Percentiles rank a stretch among this genome's conserved stretches.
phyloP scores from a whole-genome alignment of 2,113 vertebrate genomes.

The Carlito syrichta region DNA sequence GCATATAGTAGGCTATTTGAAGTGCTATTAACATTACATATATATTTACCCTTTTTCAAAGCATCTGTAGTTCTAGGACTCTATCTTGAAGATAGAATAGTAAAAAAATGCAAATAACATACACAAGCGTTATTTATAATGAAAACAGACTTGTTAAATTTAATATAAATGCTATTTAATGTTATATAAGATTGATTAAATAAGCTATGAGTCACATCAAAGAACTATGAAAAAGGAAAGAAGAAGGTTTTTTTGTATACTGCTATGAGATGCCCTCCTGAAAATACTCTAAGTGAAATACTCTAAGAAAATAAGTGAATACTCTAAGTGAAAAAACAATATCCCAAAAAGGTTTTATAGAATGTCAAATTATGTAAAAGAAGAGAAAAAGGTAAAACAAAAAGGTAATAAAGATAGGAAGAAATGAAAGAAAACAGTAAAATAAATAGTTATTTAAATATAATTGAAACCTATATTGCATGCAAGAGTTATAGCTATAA shows the following conservation, averaged over 20 bases:
- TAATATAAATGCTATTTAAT: not conserved
- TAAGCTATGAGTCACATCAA: not conserved
- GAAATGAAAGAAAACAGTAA: not conserved
- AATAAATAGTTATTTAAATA: not conserved
- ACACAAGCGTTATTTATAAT: not conserved
- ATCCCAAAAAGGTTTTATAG: no score
- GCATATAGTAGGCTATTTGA: not conserved
- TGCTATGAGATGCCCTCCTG: no score
- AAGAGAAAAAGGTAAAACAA: not conserved
- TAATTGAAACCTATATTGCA: no score
- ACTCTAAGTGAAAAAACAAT: no score
- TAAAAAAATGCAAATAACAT: not conserved
- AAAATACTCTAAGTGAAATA: not conserved
- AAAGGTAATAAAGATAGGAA: not conserved
- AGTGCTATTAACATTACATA: not conserved
- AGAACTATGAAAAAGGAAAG: not conserved
- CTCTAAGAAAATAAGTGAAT: no score
- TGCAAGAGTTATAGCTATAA: not conserved
- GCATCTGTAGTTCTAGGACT: not conserved
- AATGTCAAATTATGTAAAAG: not conserved
- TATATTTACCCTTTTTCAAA: not conserved
- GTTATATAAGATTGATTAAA: no score
- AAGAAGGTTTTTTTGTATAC: not conserved
- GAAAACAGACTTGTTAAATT: not conserved
- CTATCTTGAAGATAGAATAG: not conserved